These are phyloP conservation scores for Scleropages formosus DNA, from an alignment of 2,797 vertebrate species.

Conservation along the genomic window DNA sequence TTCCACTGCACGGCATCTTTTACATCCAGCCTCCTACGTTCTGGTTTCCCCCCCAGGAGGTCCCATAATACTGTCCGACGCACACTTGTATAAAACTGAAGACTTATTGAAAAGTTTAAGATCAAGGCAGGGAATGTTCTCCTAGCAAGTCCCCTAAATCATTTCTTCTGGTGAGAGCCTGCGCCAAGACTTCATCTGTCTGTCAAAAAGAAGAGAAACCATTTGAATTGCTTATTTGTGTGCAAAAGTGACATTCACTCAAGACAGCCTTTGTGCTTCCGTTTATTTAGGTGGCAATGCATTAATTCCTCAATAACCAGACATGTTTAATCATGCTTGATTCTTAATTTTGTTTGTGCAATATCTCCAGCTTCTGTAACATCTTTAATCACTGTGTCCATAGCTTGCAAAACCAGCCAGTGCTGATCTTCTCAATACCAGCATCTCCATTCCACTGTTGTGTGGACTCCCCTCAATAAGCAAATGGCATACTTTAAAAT, in stretches of 20 bases:
- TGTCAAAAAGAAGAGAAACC: constrained; percentile 37
- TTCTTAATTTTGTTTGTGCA: neutral
- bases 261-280: neutral
- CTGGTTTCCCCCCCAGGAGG: constrained; percentile 28
- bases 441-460: no score
- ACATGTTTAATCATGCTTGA: neutral
- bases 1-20: no score
- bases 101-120: no score
- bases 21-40: constrained; percentile 7
- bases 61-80: neutral
- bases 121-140: neutral
- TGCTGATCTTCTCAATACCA: no score
- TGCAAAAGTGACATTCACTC: no score
- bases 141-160: constrained; percentile 28
- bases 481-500: neutral
- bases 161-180: constrained; percentile 56
- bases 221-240: no score
- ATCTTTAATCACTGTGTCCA: no score
- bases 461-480: neutral
- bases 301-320: neutral
- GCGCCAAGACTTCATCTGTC: constrained; percentile 70
- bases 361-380: no score
- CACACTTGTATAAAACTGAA: constrained; percentile 14
- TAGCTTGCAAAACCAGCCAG: no score
- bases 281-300: neutral